These are phyloP conservation scores for Bolborhynchus lineola DNA, from an alignment of 2,113 vertebrate species.

Conservation along the genomic window DNA sequence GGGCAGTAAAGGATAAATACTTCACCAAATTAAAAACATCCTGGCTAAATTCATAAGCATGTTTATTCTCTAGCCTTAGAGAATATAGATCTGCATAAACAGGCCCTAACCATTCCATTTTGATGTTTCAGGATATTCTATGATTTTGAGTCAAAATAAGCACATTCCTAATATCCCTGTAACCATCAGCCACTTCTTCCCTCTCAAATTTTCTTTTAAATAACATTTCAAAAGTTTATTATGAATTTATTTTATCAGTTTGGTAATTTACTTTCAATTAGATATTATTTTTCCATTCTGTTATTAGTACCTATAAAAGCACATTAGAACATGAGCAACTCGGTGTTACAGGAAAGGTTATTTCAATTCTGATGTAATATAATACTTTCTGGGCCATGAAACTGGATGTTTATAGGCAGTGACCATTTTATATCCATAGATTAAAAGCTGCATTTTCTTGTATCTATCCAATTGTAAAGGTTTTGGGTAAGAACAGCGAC, in stretches of 20 bases:
- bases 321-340: neutral
- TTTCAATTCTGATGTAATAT: neutral
- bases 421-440: neutral
- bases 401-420: neutral
- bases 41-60: neutral
- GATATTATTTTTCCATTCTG: neutral
- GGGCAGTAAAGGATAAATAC: neutral
- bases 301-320: neutral
- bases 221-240: neutral
- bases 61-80: neutral
- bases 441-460: neutral
- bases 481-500: neutral
- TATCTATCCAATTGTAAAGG: neutral
- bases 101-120: neutral
- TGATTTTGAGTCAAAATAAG: neutral
- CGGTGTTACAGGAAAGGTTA: neutral
- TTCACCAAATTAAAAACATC: neutral
- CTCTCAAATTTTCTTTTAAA: neutral
- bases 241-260: neutral
- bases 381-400: neutral
- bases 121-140: neutral
- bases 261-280: neutral
- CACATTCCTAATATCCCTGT: neutral
- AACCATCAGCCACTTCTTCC: neutral
- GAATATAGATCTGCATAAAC: neutral